Evolutionary conservation across 1,140 invertebrate species (phyloP).

Genomic region (Formica exsecta): DNA sequence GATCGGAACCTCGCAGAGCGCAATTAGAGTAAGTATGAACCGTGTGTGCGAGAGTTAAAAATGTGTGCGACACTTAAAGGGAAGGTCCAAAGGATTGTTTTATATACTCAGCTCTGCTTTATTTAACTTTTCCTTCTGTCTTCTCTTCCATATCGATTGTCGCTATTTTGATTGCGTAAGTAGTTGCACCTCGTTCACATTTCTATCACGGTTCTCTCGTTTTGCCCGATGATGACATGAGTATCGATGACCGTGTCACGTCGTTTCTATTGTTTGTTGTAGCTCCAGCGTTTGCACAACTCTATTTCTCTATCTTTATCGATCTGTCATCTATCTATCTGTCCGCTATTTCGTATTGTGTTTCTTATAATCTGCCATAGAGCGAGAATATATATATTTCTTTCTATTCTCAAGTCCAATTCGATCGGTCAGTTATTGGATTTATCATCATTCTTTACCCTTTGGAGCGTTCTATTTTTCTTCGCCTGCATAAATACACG

Average conservation of each 20-base stretch:
- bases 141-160: constrained; percentile 66
- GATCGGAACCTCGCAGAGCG: constrained; percentile 85
- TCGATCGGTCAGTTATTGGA: constrained; percentile 9
- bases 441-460: constrained; percentile 22
- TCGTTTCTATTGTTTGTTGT: constrained; percentile 15
- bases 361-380: constrained; percentile 6
- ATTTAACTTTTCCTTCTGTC: constrained; percentile 67
- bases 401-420: constrained; percentile 22
- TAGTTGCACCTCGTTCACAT: constrained; percentile 48
- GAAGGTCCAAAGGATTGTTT: constrained; percentile 34
- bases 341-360: constrained; percentile 17
- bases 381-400: constrained; percentile 19
- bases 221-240: background rate
- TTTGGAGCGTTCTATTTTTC: constrained; percentile 16
- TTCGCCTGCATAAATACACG: constrained; percentile 31
- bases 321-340: constrained; percentile 34
- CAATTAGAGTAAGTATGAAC: constrained; percentile 89
- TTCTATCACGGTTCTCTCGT: constrained; percentile 1
- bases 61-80: constrained; percentile 51
- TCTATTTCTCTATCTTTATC: background rate
- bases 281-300: constrained; percentile 16
- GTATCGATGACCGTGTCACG: constrained; percentile 35
- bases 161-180: constrained; percentile 67
- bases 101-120: constrained; percentile 51
- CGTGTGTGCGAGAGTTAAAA: constrained; percentile 27